Percentiles rank a stretch among this genome's conserved stretches.
phyloP scores from a whole-genome alignment of 2,888 invertebrate genomes.

The Linyphia triangularis region DNA sequence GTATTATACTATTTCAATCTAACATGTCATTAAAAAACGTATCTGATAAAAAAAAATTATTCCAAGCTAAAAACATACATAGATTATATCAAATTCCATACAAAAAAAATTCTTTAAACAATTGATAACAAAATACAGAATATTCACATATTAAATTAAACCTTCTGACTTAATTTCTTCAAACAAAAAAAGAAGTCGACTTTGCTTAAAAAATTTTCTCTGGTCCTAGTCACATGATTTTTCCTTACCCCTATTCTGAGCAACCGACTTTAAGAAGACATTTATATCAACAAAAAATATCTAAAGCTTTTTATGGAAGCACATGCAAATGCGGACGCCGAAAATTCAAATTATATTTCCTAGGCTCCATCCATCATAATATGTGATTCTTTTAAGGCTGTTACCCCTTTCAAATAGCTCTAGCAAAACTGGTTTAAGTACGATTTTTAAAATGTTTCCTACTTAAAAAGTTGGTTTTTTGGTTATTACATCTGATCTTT shows the following conservation, averaged over 20 bases:
- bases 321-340: slow-evolving; percentile 70
- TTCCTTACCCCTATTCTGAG: neutral
- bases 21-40: too few species aligned
- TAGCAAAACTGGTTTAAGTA: slow-evolving; percentile 40
- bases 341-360: slow-evolving; percentile 73
- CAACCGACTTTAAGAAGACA: slow-evolving; percentile 67
- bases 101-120: neutral
- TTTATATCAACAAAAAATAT: slow-evolving; percentile 68
- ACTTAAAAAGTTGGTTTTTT: too few species aligned
- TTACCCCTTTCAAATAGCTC: neutral
- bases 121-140: slow-evolving; percentile 53
- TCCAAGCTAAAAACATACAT: too few species aligned
- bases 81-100: neutral
- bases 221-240: slow-evolving; percentile 31
- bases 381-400: slow-evolving; percentile 59
- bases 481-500: too few species aligned
- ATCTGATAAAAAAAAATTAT: too few species aligned
- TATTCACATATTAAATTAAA: slow-evolving; percentile 63
- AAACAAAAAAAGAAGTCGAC: slow-evolving; percentile 43
- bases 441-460: too few species aligned
- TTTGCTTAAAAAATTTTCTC: slow-evolving; percentile 54
- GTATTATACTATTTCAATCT: too few species aligned
- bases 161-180: slow-evolving; percentile 48
- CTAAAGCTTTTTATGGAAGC: slow-evolving; percentile 57
- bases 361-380: slow-evolving; percentile 69